These are phyloP conservation scores for Phaethornis superciliosus DNA, from an alignment of 2,113 vertebrate species.

Conservation along the genomic window DNA sequence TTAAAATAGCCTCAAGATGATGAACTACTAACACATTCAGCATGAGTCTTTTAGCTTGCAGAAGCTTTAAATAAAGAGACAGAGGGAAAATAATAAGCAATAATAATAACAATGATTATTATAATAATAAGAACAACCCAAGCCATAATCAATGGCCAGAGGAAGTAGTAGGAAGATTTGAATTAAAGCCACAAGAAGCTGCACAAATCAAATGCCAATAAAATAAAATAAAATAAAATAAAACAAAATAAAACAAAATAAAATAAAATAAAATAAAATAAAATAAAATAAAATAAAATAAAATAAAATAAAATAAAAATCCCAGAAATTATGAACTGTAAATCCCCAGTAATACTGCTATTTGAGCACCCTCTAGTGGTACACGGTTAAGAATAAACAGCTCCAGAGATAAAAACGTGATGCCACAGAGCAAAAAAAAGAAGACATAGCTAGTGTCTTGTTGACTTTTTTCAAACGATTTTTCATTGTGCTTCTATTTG, in stretches of 20 bases:
- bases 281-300: too few species aligned
- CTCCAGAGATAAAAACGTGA: background rate
- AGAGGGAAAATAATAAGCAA: background rate
- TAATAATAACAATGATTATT: too few species aligned
- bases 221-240: too few species aligned
- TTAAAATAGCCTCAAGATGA: background rate
- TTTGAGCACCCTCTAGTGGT: conserved; percentile 69
- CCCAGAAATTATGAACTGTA: rapidly evolving
- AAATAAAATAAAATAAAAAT: too few species aligned
- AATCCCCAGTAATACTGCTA: background rate
- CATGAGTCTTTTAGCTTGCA: background rate
- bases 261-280: too few species aligned
- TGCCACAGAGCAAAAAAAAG: background rate
- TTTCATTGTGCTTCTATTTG: background rate
- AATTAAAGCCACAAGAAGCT: background rate
- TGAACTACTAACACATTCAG: background rate
- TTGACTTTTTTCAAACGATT: background rate
- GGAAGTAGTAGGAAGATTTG: background rate
- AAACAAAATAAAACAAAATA: too few species aligned
- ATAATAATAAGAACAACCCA: background rate
- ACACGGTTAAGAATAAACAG: background rate
- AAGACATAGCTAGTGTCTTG: rapidly evolving
- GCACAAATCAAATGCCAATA: background rate
- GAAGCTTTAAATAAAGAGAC: background rate
- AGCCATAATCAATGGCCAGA: background rate